Percentiles rank a stretch among this genome's conserved stretches.
Conservation (phyloP, 2,888 invertebrate species). For the Timema cristinae region DNA sequence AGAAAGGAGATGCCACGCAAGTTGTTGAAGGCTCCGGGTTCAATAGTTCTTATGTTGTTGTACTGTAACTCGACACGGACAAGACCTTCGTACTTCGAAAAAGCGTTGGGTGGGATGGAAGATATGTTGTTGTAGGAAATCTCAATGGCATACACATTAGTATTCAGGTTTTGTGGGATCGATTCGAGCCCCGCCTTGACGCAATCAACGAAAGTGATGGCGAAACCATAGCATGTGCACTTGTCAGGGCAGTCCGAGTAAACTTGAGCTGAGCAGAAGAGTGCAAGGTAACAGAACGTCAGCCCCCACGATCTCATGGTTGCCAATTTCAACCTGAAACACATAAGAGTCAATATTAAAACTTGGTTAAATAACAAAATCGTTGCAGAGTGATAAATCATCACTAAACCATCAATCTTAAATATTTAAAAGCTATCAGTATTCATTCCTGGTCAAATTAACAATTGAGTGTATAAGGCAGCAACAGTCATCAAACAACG, state of each 20-base stretch:
- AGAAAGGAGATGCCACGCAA: neutral
- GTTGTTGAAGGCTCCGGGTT: conserved; percentile 5
- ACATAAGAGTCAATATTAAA: no score
- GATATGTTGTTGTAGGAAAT: conserved; percentile 12
- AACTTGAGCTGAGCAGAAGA: no score
- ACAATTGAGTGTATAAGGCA: no score
- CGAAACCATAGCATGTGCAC: conserved; percentile 4
- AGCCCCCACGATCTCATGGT: no score
- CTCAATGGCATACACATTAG: neutral
- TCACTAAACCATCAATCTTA: no score
- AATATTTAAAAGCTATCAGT: no score
- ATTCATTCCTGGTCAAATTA: no score
- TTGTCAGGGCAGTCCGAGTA: neutral
- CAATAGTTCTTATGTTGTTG: neutral
- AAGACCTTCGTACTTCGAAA: neutral
- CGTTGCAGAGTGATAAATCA: no score
- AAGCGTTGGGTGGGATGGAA: neutral
- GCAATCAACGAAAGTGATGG: conserved; percentile 5
- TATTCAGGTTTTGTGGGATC: neutral
- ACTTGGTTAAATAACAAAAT: no score
- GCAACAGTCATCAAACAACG: no score
- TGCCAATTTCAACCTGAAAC: no score
- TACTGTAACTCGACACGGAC: neutral
- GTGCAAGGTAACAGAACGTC: no score
- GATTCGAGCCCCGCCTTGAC: neutral